Evolutionary conservation across 2,888 invertebrate genomes (phyloP).

Genomic region (Phorcus lineatus): DNA sequence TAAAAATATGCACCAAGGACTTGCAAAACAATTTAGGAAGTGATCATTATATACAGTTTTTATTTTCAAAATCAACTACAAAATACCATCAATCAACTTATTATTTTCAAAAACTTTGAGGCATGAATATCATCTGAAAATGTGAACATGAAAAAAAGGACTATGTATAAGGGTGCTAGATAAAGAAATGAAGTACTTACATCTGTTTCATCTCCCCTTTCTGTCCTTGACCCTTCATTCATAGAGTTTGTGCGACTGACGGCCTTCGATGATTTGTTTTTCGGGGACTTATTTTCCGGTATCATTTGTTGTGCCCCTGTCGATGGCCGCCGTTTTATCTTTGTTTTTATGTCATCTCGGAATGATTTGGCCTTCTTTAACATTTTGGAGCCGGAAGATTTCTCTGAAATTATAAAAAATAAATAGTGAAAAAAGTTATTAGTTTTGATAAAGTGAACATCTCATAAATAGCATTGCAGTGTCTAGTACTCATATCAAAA

Average conservation of each 20-base stretch:
- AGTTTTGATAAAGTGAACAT: too few relatives aligned
- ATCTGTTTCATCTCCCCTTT: conserved; percentile 30
- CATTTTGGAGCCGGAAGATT: conserved; percentile 65
- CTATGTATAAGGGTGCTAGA: background rate
- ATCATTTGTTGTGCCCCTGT: conserved; percentile 58
- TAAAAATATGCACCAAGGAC: too few relatives aligned
- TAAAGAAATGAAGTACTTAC: conserved; percentile 24
- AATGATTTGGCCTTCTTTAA: conserved; percentile 69
- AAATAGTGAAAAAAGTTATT: background rate
- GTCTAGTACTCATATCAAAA: too few relatives aligned
- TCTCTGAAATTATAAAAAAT: conserved; percentile 51
- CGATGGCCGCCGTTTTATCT: conserved; percentile 64
- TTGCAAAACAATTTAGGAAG: too few relatives aligned
- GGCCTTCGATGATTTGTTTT: conserved; percentile 36
- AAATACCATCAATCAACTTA: too few relatives aligned
- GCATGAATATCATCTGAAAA: too few relatives aligned
- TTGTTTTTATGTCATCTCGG: conserved; percentile 64
- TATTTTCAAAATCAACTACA: too few relatives aligned
- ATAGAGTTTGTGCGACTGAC: conserved; percentile 39
- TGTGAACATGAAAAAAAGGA: too few relatives aligned
- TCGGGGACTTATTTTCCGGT: conserved; percentile 43
- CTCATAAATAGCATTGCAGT: too few relatives aligned
- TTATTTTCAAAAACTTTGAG: too few relatives aligned
- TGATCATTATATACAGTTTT: too few relatives aligned
- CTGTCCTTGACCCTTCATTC: conserved; percentile 35